Evolutionary conservation across 2,113 vertebrate species (phyloP).

Genomic region (Protobothrops mucrosquamatus): DNA sequence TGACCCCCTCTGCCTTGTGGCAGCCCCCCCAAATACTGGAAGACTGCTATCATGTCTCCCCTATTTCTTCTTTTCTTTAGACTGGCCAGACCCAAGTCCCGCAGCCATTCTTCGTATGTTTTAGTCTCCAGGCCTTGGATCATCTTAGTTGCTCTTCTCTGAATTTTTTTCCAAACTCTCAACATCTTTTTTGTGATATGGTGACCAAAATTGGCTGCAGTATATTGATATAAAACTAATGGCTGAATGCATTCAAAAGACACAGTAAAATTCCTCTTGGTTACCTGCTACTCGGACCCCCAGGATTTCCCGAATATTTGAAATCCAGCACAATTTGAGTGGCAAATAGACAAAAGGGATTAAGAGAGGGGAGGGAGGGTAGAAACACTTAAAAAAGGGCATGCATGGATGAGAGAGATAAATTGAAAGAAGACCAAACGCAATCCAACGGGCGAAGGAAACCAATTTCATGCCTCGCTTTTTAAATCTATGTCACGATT

Average conservation of each 20-base stretch:
- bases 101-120: background rate
- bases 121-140: background rate
- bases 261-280: background rate
- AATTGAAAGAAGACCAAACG: background rate
- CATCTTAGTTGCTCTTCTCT: too few relatives aligned
- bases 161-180: too few relatives aligned
- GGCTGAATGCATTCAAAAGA: background rate
- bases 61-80: background rate
- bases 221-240: background rate
- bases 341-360: background rate
- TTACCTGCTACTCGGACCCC: background rate
- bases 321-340: background rate
- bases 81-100: background rate
- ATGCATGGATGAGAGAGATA: background rate
- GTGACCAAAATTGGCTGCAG: too few relatives aligned
- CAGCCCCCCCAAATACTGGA: background rate
- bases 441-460: background rate
- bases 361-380: too few relatives aligned
- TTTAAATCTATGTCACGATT: background rate
- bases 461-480: background rate
- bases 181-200: too few relatives aligned
- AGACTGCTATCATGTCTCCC: background rate
- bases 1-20: background rate
- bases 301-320: background rate
- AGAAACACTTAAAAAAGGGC: background rate